Conservation (phyloP, 2,888 invertebrate species). For the Camponotus fellah region DNA sequence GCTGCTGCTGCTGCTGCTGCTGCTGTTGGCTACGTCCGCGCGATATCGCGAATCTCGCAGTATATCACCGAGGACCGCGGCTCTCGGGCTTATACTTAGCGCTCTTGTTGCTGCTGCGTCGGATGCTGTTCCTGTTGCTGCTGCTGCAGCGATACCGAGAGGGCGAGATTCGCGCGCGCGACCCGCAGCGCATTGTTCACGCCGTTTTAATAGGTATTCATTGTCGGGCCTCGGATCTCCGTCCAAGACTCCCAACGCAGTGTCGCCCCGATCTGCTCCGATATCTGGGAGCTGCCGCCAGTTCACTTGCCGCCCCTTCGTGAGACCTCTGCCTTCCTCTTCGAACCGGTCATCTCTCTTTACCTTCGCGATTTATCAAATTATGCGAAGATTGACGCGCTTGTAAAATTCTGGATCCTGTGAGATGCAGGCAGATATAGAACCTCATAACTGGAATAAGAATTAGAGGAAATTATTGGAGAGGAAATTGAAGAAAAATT, state of each 20-base stretch:
- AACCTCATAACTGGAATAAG: background rate
- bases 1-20: conserved; percentile 12
- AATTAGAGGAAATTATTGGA: background rate
- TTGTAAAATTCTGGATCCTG: background rate
- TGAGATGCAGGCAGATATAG: background rate
- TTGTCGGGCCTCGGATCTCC: conserved; percentile 79
- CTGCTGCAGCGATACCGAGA: conserved; percentile 68
- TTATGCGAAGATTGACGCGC: background rate
- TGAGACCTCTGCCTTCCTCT: background rate
- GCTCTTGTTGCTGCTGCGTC: conserved; percentile 65
- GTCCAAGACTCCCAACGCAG: conserved; percentile 72
- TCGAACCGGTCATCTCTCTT: background rate
- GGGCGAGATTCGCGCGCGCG: conserved; percentile 60
- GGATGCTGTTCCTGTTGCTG: conserved; percentile 54
- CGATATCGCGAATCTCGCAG: conserved; percentile 84
- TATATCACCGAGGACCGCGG: conserved; percentile 81
- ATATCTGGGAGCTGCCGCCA: conserved; percentile 71
- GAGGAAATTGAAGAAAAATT: too few relatives aligned
- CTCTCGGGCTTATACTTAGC: conserved; percentile 68
- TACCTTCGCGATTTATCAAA: background rate
- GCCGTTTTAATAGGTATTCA: conserved; percentile 84
- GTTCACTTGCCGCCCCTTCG: conserved; percentile 5
- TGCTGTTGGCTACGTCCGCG: conserved; percentile 44
- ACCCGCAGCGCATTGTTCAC: conserved; percentile 81
- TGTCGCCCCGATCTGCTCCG: conserved; percentile 74